Base-by-base conservation (phyloP, 2,113 vertebrate species). In the Eleginops maclovinus region DNA sequence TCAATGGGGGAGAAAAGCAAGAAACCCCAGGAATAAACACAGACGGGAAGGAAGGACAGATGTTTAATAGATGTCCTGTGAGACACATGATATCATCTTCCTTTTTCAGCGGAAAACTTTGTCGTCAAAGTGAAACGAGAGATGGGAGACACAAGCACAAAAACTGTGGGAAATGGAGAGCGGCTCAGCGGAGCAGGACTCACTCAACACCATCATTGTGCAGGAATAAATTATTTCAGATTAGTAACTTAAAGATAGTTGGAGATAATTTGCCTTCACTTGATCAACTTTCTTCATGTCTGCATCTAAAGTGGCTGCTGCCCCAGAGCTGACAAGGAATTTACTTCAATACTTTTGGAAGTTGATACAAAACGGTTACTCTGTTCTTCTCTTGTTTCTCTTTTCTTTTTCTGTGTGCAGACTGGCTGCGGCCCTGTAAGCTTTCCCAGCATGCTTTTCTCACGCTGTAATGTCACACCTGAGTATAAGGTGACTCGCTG, bases 381-480 rank as follows among this genome's bases (percentile, higher is more conserved):
- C 51, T 85, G 43, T 67, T 68, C 61, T 70, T 41, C 26, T 84
- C 64, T 69, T 36, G 21, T 89, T 50, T 70, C 28, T 77, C 47
- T 71, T 28, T 51, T 82, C 61, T 83, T 58, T 66, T 54, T 82
- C 60, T 67, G 66, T n/a, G 22, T 47, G 3, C 3, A 61, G 22
- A 28, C 58, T 31, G n/a, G n/a, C 28, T 77, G 61, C 51, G 60
- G 75, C 68, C 53, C 63, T 89, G 63, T 87, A 77, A 87, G 90
- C 63, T 89, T 84, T 88, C 92, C 92, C 90, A 94, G 91, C 92
- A 89, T 93, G 90, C 90, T 85, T 90, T 90, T 93, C 88, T 92
- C 88, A 89, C 84, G 66, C 77, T 94, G 94, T 93, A 93, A 95
- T 93, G 86, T 93, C 92, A 94, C 93, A 95, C 93, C 94, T 88